These are phyloP conservation scores for Euwallacea similis DNA, from an alignment of 1,140 invertebrate genomes.

Conservation along the genomic window DNA sequence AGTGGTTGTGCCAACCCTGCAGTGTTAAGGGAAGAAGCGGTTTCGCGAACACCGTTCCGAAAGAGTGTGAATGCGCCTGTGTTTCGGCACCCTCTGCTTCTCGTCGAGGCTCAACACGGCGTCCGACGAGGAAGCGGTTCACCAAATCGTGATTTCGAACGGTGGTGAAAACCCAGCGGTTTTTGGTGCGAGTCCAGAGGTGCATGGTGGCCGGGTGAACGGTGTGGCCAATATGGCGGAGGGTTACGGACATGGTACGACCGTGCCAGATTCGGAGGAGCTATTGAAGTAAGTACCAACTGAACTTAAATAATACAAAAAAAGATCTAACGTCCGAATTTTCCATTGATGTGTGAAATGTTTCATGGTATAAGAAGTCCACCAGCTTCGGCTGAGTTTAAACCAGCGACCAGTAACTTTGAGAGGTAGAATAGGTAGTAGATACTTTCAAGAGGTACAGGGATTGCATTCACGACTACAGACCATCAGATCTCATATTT, in stretches of 20 bases:
- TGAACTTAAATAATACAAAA: background rate
- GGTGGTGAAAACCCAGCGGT: constrained; percentile 7
- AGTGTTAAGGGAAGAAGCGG: constrained; percentile 60
- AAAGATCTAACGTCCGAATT: background rate
- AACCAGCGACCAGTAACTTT: no score
- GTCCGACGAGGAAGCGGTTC: constrained; percentile 71
- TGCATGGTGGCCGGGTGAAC: constrained; percentile 14
- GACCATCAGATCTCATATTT: no score
- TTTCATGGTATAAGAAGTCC: background rate
- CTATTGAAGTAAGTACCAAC: constrained; percentile 12
- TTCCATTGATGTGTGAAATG: background rate
- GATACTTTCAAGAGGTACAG: no score
- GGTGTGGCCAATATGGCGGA: constrained; percentile 14
- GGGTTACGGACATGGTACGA: constrained; percentile 1
- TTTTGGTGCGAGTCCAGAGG: constrained; percentile 6
- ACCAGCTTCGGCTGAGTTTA: no score
- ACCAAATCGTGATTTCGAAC: constrained; percentile 40
- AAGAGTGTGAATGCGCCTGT: constrained; percentile 73
- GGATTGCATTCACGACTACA: no score
- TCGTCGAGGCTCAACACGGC: constrained; percentile 74
- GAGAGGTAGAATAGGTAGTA: no score
- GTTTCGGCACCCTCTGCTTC: constrained; percentile 82
- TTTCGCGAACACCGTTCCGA: constrained; percentile 57
- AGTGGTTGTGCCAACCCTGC: constrained; percentile 63
- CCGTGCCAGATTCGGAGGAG: background rate